These are phyloP conservation scores for Hypsibius dujardini DNA, from an alignment of 1,140 invertebrate species.

Conservation along the genomic window DNA sequence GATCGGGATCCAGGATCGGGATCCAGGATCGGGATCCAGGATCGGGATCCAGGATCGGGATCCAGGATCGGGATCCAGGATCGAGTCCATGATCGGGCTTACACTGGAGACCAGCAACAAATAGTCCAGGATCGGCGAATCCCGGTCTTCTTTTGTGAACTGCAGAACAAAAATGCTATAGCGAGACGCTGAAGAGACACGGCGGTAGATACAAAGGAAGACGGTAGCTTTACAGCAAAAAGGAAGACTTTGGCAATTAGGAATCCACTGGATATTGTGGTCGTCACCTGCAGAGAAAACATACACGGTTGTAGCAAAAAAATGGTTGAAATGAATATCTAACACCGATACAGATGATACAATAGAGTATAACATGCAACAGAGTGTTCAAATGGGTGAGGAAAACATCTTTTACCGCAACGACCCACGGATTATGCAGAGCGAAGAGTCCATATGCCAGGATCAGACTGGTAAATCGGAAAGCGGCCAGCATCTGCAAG, in stretches of 20 bases:
- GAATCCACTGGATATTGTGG: constrained; percentile 27
- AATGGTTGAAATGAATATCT: too few relatives aligned
- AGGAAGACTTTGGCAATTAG: constrained; percentile 29
- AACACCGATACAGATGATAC: too few relatives aligned
- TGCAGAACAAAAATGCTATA: too few relatives aligned
- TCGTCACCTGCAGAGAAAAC: constrained; percentile 28
- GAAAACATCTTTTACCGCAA: constrained; percentile 28
- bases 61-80: constrained; percentile 27
- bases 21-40: too few relatives aligned
- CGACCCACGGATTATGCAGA: constrained; percentile 28
- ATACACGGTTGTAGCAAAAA: too few relatives aligned
- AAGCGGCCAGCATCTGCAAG: constrained; percentile 28
- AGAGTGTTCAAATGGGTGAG: neutral
- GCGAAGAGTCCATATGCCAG: constrained; percentile 29
- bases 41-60: too few relatives aligned
- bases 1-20: too few relatives aligned
- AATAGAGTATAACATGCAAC: neutral
- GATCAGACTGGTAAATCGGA: constrained; percentile 26
- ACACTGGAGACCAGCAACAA: neutral
- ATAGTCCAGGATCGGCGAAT: constrained; percentile 4
- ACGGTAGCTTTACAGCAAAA: constrained; percentile 30
- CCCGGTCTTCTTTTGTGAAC: constrained; percentile 22
- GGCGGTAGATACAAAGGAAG: too few relatives aligned
- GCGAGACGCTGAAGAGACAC: too few relatives aligned
- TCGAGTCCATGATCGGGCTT: constrained; percentile 21